Conservation (phyloP, 1,140 invertebrate species). For the Oedothorax gibbosus region DNA sequence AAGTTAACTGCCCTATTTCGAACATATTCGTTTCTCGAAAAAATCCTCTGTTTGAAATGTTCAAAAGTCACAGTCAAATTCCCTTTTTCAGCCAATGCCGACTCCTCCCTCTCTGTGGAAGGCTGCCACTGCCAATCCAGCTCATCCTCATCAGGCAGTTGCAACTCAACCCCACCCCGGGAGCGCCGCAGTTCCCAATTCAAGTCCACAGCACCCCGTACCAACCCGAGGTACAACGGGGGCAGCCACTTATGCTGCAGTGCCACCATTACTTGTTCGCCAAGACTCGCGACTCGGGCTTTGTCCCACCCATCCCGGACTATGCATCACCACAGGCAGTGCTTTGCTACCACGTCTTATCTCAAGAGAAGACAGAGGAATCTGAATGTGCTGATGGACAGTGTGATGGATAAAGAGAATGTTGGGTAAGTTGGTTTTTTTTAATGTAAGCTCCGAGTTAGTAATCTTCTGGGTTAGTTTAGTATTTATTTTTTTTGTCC, state of each 20-base stretch:
- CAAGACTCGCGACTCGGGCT: conserved; percentile 35
- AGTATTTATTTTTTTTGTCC: too few species aligned
- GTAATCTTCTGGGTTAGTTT: too few species aligned
- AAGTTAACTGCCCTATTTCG: too few species aligned
- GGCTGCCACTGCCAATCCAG: conserved; percentile 62
- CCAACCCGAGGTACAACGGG: conserved; percentile 65
- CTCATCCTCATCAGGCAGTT: conserved; percentile 63
- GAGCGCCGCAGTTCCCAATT: conserved; percentile 63
- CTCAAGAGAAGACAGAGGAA: conserved; percentile 19
- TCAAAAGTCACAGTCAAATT: background rate
- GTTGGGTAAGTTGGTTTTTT: conserved; percentile 8
- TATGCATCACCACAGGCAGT: conserved; percentile 41
- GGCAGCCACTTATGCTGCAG: conserved; percentile 32
- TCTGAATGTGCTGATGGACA: background rate
- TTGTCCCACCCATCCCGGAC: conserved; percentile 47
- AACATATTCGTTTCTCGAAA: too few species aligned
- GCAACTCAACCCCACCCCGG: conserved; percentile 64
- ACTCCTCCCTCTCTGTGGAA: conserved; percentile 50
- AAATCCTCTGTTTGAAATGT: too few species aligned
- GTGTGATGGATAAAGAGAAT: conserved; percentile 25
- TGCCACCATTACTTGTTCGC: conserved; percentile 39
- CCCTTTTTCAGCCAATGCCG: conserved; percentile 52
- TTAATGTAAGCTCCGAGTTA: too few species aligned
- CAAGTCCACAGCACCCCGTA: conserved; percentile 66
- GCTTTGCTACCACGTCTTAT: conserved; percentile 18